phyloP scores from a whole-genome alignment of 2,888 invertebrate species.

The Orthosia cruda region DNA sequence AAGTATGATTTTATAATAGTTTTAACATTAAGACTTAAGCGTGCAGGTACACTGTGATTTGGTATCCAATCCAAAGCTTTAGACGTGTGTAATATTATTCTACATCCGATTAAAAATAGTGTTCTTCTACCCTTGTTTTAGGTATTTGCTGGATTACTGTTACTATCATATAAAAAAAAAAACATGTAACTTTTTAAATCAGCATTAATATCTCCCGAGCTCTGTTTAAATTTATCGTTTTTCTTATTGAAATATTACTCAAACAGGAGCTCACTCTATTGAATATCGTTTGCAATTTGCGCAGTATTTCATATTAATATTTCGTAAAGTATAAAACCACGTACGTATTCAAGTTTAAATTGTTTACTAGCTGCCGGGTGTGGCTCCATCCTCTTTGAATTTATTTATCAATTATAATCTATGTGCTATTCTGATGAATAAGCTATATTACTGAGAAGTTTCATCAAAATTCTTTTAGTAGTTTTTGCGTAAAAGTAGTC shows the following conservation, averaged over 20 bases:
- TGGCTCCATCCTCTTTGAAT: too few relatives aligned
- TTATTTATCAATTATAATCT: too few relatives aligned
- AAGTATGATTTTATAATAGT: too few relatives aligned
- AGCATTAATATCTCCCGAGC: constrained; percentile 10
- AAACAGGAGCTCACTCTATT: constrained; percentile 23
- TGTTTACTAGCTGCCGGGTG: too few relatives aligned
- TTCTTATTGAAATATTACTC: constrained; percentile 43
- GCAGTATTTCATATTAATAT: constrained; percentile 32
- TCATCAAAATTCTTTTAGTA: too few relatives aligned
- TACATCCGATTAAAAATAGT: constrained; percentile 66
- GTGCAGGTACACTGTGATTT: too few relatives aligned
- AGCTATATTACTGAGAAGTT: too few relatives aligned
- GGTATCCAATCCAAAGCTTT: too few relatives aligned
- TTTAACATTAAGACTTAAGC: too few relatives aligned
- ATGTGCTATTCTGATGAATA: too few relatives aligned
- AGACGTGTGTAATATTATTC: constrained; percentile 50
- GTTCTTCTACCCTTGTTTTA: constrained; percentile 27
- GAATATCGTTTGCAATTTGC: constrained; percentile 28
- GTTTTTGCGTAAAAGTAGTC: too few relatives aligned
- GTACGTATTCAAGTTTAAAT: not conserved
- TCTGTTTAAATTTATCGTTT: constrained; percentile 33
- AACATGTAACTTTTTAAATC: constrained; percentile 29
- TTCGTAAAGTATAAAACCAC: constrained; percentile 7
- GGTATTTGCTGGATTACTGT: constrained; percentile 23
- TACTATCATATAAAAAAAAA: constrained; percentile 14